Evolutionary conservation across 2,888 invertebrate species (phyloP).

Genomic region (Selenia dentaria): DNA sequence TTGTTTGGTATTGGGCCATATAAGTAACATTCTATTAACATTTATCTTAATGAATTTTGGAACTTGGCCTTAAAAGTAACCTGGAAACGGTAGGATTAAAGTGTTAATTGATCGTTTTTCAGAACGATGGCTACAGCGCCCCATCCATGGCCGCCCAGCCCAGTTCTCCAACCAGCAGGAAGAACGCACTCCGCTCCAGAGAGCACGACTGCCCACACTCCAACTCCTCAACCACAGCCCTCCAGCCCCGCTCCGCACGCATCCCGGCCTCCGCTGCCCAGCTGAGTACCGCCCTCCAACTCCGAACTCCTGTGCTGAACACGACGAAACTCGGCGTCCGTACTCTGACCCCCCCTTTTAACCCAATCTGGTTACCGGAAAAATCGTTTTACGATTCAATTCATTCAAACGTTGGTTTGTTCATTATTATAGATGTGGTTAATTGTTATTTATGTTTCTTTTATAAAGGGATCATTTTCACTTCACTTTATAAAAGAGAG

Average conservation of each 20-base stretch:
- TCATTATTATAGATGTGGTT: too few relatives aligned
- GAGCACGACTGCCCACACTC: conserved; percentile 74
- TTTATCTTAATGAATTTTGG: too few relatives aligned
- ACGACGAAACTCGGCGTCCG: conserved; percentile 82
- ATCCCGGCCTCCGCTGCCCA: conserved; percentile 76
- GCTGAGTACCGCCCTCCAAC: conserved; percentile 85
- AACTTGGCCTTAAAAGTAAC: too few relatives aligned
- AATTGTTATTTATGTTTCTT: too few relatives aligned
- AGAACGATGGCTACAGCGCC: conserved; percentile 86
- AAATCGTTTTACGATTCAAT: conserved; percentile 63
- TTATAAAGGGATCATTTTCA: too few relatives aligned
- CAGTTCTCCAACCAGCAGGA: conserved; percentile 89
- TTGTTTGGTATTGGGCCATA: too few relatives aligned
- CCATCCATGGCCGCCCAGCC: conserved; percentile 93
- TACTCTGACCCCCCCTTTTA: conserved; percentile 70
- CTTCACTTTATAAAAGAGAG: too few relatives aligned
- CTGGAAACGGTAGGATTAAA: too few relatives aligned
- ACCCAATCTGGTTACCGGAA: conserved; percentile 64
- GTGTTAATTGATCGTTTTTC: conserved; percentile 42
- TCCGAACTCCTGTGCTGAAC: conserved; percentile 85
- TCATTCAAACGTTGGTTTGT: background rate
- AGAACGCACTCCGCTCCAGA: conserved; percentile 90
- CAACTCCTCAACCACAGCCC: conserved; percentile 79
- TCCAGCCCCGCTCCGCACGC: conserved; percentile 68
- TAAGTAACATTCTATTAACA: too few relatives aligned